Evolutionary conservation across 2,888 invertebrate genomes (phyloP), one percentile per base, ranked within the genome.

Genomic region (Scelioninae gen. 2): DNA sequence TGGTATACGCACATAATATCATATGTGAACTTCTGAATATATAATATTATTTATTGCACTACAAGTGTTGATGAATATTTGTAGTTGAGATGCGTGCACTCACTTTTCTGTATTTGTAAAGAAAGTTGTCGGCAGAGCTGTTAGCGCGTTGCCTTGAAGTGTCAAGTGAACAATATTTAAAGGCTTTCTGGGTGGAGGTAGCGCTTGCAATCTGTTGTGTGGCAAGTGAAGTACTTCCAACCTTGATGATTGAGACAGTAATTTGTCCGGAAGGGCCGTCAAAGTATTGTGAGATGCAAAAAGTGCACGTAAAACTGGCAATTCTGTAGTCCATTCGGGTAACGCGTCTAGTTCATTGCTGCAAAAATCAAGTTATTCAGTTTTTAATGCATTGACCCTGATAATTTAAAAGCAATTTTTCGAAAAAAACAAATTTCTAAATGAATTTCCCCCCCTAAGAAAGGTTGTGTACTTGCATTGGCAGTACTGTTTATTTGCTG

Each of bases 321-420:
- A 92, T 31, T 91, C 91, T 9, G 91, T 91, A 41, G 93, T 87
- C 94, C 94, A 95, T 78, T 92, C 92, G 0, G 95, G 94, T 55
- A 95, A 85, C 4, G 90, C 87, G 16, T 90, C 90, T 69, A 95
- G 86, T 79, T 91, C 91, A 81, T 95, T 95, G 83, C 88, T 88
- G 75, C 18, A 80, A 77, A 6, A 16, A 53, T 71, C 13, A 50
- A 31, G 16, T 35, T 13, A 25, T 25, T 39, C 25, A 57, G n/a
- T 69, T 61, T 22, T 64, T 39, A 4, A 25, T 6, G 6, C 25
- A 25, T 6, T 25, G 3, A 25, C 25, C 25, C 25, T n/a, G n/a
- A n/a, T n/a, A n/a, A n/a, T n/a, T n/a, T n/a, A n/a, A n/a, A n/a
- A n/a, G n/a, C n/a, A n/a, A n/a, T n/a, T n/a, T n/a, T n/a, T n/a